Conservation (phyloP, 2,797 vertebrate genomes). For the Cottoperca gobio region DNA sequence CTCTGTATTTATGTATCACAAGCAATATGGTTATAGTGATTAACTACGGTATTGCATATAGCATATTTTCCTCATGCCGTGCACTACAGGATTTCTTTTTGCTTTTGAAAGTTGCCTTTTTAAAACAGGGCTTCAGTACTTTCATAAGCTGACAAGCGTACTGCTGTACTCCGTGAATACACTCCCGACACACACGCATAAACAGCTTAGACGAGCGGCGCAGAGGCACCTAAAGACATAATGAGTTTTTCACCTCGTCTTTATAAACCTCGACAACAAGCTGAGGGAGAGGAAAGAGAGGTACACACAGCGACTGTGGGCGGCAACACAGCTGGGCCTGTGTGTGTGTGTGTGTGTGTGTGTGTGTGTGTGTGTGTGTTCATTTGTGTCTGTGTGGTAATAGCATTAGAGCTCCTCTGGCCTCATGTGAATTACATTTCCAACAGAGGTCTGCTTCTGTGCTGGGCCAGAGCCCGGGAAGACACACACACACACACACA, state of each 20-base stretch:
- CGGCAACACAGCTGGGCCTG: conserved; percentile 64
- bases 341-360: conserved; percentile 19
- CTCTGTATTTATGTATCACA: not conserved
- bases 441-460: conserved; percentile 78
- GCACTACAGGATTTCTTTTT: not conserved
- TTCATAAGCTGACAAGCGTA: conserved; percentile 6
- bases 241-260: conserved; percentile 30
- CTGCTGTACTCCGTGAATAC: not conserved
- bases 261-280: conserved; percentile 39
- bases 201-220: conserved; percentile 16
- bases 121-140: not conserved
- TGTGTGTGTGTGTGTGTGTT: conserved; percentile 32
- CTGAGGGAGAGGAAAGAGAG: conserved; percentile 38
- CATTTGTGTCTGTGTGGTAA: conserved; percentile 63
- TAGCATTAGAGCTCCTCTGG: conserved; percentile 76
- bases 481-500: conserved; percentile 31
- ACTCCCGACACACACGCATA: conserved; percentile 1
- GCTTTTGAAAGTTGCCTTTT: not conserved
- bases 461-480: conserved; percentile 66
- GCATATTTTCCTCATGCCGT: too few species aligned
- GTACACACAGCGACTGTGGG: conserved; percentile 56
- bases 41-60: too few species aligned
- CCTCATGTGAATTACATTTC: conserved; percentile 81
- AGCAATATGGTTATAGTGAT: too few species aligned
- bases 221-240: conserved; percentile 33